A percentile compares a stretch with the other conserved stretches of the same genome.
Conservation (phyloP, 2,888 invertebrate species). For the Napeogenes sylphis region DNA sequence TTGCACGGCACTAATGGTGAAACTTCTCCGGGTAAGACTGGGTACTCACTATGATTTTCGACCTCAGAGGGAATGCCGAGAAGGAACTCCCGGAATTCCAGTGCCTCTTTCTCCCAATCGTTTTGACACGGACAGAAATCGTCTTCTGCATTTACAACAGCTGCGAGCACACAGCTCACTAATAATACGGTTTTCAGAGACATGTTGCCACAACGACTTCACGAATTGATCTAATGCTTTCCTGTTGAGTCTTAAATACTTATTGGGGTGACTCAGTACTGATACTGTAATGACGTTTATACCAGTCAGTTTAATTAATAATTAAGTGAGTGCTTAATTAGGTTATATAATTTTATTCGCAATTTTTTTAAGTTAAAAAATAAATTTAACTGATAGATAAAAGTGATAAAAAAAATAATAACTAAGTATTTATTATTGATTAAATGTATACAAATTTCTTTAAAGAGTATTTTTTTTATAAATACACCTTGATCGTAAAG, state of each 20-base stretch:
- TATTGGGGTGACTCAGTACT: conserved; percentile 6
- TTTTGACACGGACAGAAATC: conserved; percentile 32
- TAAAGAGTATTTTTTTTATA: too few species aligned
- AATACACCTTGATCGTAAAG: too few species aligned
- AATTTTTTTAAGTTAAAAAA: too few species aligned
- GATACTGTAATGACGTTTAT: not conserved
- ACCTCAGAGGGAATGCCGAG: conserved; percentile 17
- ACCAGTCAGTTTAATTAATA: too few species aligned
- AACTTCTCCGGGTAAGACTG: conserved; percentile 35
- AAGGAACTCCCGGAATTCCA: conserved; percentile 30
- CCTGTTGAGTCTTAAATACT: not conserved
- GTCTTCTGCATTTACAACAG: conserved; percentile 11
- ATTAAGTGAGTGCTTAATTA: too few species aligned
- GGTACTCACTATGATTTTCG: conserved; percentile 17
- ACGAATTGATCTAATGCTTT: not conserved
- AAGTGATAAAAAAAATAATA: too few species aligned
- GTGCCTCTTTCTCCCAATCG: conserved; percentile 19
- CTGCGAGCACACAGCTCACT: not conserved
- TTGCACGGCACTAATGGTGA: conserved; percentile 37
- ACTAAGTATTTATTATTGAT: too few species aligned
- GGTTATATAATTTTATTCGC: too few species aligned
- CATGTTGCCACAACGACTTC: conserved; percentile 6
- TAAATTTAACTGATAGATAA: too few species aligned
- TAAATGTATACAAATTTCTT: too few species aligned
- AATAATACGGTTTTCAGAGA: conserved; percentile 13